phyloP scores from a whole-genome alignment of 2,888 invertebrate species.

The Platypus cylindrus region DNA sequence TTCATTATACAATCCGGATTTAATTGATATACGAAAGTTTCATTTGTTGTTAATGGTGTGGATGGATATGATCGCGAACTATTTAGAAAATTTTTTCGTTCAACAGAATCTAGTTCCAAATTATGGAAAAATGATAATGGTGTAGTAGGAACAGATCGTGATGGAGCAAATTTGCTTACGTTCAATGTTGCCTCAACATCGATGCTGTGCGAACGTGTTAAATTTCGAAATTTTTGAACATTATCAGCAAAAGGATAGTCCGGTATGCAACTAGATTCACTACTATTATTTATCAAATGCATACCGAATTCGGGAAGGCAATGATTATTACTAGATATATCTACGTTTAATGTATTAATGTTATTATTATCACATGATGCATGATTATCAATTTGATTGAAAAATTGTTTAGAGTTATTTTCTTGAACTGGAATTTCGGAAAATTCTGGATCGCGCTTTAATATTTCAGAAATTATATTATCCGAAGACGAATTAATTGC shows the following conservation, averaged over 20 bases:
- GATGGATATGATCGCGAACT: constrained; percentile 66
- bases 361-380: constrained; percentile 23
- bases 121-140: constrained; percentile 37
- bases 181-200: constrained; percentile 19
- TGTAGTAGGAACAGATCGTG: constrained; percentile 58
- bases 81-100: constrained; percentile 21
- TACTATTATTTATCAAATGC: constrained; percentile 12
- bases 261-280: constrained; percentile 3
- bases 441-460: constrained; percentile 8
- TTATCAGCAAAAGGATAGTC: no score
- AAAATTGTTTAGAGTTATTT: constrained; percentile 50
- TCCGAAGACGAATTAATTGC: constrained; percentile 48
- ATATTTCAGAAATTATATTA: constrained; percentile 22
- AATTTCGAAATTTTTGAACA: constrained; percentile 9
- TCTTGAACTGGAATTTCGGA: constrained; percentile 35
- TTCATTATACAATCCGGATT: constrained; percentile 34
- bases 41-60: constrained; percentile 45
- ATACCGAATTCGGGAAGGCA: constrained; percentile 22
- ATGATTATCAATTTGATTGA: constrained; percentile 46
- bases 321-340: constrained; percentile 20
- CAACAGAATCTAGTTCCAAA: constrained; percentile 33
- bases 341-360: constrained; percentile 22
- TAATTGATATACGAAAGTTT: constrained; percentile 29
- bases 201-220: constrained; percentile 24
- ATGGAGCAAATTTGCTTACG: constrained; percentile 31